A percentile compares a stretch with the other conserved stretches of the same genome.
These are phyloP conservation scores for Torymus tubicola DNA, from an alignment of 2,888 invertebrate species.

Conservation along the genomic window DNA sequence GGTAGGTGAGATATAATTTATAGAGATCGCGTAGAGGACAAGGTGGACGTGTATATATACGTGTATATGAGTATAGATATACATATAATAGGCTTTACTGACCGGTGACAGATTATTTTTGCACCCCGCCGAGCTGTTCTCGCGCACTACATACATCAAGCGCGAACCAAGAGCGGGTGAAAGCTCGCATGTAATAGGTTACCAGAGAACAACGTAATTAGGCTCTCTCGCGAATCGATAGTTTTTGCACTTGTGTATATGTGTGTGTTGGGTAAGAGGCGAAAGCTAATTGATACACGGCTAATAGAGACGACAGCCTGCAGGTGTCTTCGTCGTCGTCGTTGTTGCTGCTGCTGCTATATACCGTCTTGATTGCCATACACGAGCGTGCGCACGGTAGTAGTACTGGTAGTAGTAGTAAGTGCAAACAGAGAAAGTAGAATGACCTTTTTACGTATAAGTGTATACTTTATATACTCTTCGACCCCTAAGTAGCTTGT, in stretches of 20 bases:
- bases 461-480: no score
- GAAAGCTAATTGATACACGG: conserved; percentile 3
- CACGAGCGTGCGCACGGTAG: neutral
- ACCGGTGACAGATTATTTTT: no score
- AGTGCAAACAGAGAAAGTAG: conserved; percentile 26
- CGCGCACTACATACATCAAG: no score
- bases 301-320: neutral
- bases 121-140: no score
- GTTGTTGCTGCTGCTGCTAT: no score
- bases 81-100: no score
- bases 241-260: neutral
- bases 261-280: neutral
- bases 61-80: no score
- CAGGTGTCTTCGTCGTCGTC: neutral
- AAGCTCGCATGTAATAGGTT: neutral
- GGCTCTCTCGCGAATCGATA: neutral
- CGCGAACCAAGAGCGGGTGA: no score
- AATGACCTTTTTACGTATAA: conserved; percentile 18
- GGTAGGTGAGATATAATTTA: conserved; percentile 20
- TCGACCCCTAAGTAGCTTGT: no score
- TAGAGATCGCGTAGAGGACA: conserved; percentile 1
- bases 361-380: no score
- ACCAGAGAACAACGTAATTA: conserved; percentile 16
- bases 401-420: neutral
- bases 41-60: no score